Conservation (phyloP, 2,113 vertebrate species). For the Crocuta crocuta region DNA sequence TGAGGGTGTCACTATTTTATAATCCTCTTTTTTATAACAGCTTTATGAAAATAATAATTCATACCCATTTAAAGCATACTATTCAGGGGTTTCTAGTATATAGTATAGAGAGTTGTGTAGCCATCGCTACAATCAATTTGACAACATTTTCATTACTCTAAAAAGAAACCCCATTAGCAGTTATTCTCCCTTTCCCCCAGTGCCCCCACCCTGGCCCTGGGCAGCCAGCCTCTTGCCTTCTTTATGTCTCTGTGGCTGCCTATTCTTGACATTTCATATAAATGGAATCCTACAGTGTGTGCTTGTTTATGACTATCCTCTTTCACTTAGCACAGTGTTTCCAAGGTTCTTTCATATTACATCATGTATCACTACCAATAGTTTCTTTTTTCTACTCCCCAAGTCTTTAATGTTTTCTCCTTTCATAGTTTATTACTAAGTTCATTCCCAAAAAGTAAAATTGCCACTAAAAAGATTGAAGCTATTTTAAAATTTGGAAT, state of each 20-base stretch:
- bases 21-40: neutral
- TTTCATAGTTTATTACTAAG: conserved; percentile 16
- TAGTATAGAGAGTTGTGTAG: neutral
- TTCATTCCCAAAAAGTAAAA: conserved; percentile 6
- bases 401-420: neutral
- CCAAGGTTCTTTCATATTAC: neutral
- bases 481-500: conserved; percentile 21
- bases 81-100: neutral
- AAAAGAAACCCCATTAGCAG: neutral
- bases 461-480: neutral
- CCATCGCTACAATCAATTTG: neutral
- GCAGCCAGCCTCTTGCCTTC: neutral
- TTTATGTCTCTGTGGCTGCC: neutral
- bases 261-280: conserved; percentile 28
- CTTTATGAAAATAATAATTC: neutral
- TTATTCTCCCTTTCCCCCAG: neutral
- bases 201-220: neutral
- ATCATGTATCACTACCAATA: neutral
- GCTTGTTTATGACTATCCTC: neutral
- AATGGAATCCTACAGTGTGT: neutral
- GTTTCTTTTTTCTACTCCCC: neutral
- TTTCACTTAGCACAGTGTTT: neutral
- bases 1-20: conserved; percentile 54
- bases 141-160: conserved; percentile 32
- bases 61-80: conserved; percentile 12